Base-by-base conservation (phyloP, 2,113 vertebrate species). In the Microtus richardsoni region DNA sequence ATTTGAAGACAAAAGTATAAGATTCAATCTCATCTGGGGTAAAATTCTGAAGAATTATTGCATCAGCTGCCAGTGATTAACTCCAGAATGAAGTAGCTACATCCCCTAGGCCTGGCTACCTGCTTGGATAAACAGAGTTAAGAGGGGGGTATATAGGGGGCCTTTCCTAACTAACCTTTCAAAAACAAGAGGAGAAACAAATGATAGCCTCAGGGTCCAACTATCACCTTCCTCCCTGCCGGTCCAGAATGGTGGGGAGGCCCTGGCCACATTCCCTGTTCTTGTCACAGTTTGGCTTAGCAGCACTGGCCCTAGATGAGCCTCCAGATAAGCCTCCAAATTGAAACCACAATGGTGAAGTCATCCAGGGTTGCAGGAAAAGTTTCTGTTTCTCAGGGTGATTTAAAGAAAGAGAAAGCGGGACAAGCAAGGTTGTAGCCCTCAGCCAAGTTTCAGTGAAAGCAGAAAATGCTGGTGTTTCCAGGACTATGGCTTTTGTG, bases 381-480 rank as follows among this genome's bases (percentile, higher is more conserved):
- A 83, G n/a, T 62, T 62, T 39, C 54, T 1, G 41, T 62, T 83
- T 62, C 58, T 83, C 80, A 17, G n/a, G 24, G 24, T 62, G 24
- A 28, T 62, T 41, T 16, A 41, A 62, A 28, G 22, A 26, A 83
- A 14, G 24, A 83, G 58, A 62, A 62, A 83, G 58, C 13, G 10
- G 58, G 13, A 62, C 62, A 62, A 41, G 14, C 54, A 41, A 64
- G 24, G 24, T 17, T 84, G 14, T 64, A 44, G 80, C 7, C 8
- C 58, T 8, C 22, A 5, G 80, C 58, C 26, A 84, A 44, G n/a
- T 30, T 64, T 84, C 19, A 30, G 4, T 5, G 58, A 64, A 64
- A 84, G 82, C 47, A 44, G 79, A 74, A 92, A 88, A 78, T 90
- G 17, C 70, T 95, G 49, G 7, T 52, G 2, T 93, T 88, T 96